A percentile compares a stretch with the other conserved stretches of the same genome.
Conservation (phyloP, 2,113 vertebrate species). For the Ia io region DNA sequence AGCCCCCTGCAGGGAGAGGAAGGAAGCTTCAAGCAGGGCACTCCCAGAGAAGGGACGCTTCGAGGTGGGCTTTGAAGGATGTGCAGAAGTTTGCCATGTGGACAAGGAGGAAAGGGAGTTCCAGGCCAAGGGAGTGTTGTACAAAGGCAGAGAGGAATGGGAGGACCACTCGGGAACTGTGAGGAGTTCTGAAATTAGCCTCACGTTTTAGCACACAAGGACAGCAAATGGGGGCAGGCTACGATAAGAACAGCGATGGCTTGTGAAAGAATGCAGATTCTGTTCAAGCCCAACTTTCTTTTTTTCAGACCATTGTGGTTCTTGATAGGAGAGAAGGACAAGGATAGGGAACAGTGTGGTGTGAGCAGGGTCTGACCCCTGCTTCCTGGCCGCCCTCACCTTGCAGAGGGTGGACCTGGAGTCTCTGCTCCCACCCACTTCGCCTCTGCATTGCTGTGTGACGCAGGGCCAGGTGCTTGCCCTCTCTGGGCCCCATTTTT, state of each 20-base stretch:
- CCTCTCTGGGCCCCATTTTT: background rate
- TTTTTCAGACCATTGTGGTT: background rate
- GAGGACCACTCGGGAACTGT: background rate
- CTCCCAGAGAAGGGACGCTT: background rate
- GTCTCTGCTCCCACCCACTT: background rate
- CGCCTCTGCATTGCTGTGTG: background rate
- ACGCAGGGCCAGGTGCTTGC: background rate
- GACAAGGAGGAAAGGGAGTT: background rate
- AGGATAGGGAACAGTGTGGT: background rate
- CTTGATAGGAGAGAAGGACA: background rate
- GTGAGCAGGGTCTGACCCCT: background rate
- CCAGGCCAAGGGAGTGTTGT: background rate
- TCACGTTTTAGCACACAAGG: background rate
- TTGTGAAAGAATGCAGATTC: background rate
- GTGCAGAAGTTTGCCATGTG: background rate
- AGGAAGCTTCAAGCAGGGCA: background rate
- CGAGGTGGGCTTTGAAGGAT: conserved; percentile 6
- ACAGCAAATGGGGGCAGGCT: rapidly evolving
- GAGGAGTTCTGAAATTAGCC: background rate
- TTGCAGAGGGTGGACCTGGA: background rate
- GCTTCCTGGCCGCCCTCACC: background rate
- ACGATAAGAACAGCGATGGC: background rate
- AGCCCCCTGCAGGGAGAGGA: background rate
- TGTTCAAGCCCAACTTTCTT: background rate
- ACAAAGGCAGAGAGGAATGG: background rate